Conservation (phyloP, 2,888 invertebrate species). For the Ormyrus labotus region DNA sequence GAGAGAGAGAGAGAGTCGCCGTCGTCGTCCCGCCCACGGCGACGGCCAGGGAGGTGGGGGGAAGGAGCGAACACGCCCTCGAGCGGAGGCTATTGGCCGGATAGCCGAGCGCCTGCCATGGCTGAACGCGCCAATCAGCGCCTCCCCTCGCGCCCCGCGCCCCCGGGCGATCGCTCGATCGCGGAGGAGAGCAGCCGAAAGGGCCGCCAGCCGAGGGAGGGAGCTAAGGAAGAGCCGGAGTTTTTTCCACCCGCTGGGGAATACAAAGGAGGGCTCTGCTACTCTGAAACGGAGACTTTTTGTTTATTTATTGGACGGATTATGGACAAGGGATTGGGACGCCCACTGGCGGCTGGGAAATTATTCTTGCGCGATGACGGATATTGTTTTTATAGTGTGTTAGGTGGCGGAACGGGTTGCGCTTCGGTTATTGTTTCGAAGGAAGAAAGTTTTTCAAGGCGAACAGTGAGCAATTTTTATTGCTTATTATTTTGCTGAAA, state of each 20-base stretch:
- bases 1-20: background rate
- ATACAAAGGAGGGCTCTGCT: background rate
- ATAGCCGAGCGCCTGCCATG: conserved; percentile 74
- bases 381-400: too few relatives aligned
- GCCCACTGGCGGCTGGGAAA: too few relatives aligned
- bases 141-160: conserved; percentile 50
- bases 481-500: too few relatives aligned
- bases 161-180: background rate
- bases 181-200: too few relatives aligned
- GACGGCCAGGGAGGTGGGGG: conserved; percentile 3
- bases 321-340: too few relatives aligned
- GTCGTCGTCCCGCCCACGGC: conserved; percentile 19
- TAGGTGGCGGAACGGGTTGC: too few relatives aligned
- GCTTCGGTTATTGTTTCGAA: too few relatives aligned
- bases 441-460: too few relatives aligned
- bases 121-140: conserved; percentile 74
- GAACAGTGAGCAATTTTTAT: too few relatives aligned
- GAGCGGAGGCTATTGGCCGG: conserved; percentile 73
- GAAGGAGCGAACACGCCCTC: conserved; percentile 69
- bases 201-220: background rate
- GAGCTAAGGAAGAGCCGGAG: too few relatives aligned
- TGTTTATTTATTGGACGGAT: conserved; percentile 4
- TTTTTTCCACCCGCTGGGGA: background rate
- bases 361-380: too few relatives aligned
- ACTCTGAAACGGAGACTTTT: conserved; percentile 18